Evolutionary conservation across 1,140 invertebrate genomes (phyloP), one percentile per base, ranked within the genome.

Genomic region (Vanessa atalanta): DNA sequence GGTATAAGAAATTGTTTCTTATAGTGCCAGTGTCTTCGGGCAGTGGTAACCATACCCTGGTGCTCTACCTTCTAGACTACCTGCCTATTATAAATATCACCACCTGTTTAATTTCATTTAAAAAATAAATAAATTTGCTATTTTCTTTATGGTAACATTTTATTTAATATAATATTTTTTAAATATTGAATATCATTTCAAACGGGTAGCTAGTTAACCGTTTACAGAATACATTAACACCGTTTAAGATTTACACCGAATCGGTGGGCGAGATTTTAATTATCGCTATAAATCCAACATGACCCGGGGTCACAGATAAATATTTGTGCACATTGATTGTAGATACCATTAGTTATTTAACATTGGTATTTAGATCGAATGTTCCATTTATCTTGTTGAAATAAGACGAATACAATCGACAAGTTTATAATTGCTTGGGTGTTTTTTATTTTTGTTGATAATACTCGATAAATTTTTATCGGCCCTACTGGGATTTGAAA

Each of bases 241-340:
- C 70, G 67, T 74, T 72, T 75, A 50, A 73, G 70, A 73, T 68
- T 80, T 70, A 73, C 66, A 31, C 60, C 26, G 55, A 51, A 37
- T 63, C 60, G 65, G 55, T 48, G 70, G 73, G 53, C 76, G 51
- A 65, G 72, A 76, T 77, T 72, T 78, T 83, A 79, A 83, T 80
- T 81, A 80, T 73, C 51, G 55, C 73, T 12, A 79, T 80, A 76
- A 72, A 81, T 83, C 77, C 76, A 69, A 47, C 74, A 72, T 81
- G 81, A 79, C 79, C 76, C 77, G 20, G 67, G 80, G 77, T 79
- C 76, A 63, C 63, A 75, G 77, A 80, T 79, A 78, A 80, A 81
- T 79, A 71, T 64, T 67, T 73, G 65, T 77, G 64, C 75, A 73
- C 72, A 81, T 80, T 82, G 79, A 79, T 81, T 81, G 77, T 81